Base-by-base conservation (phyloP, 2,797 vertebrate genomes). In the Chaunax sp. region DNA sequence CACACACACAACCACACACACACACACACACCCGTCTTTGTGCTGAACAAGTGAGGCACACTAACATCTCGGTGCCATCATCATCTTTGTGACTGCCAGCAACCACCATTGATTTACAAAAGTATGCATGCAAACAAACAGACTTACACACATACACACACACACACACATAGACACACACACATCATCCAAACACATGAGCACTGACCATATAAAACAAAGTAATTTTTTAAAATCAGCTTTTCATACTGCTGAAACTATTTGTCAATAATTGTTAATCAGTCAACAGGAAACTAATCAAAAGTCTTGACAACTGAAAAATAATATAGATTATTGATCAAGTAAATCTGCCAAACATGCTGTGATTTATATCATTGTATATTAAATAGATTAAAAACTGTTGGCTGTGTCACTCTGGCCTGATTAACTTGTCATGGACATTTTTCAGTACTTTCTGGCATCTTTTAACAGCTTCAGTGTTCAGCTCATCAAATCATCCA, bases 11-110 rank as follows among this genome's bases (percentile, higher is more conserved):
- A 38, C 71, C 95, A 96, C 96, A n/a, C 75, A 65, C 61, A 64
- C 41, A 67, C 57, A 80, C 85, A 93, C 94, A 94, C 94, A 72
- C 72, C 43, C 70, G 35, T 51, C 96, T 98, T 98, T 97, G 97
- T 98, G 95, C 95, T 87, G 93, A 93, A 64, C 95, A 96, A 98
- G 95, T 97, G 95, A 97, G 96, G 96, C 96, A 95, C 93, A 95
- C 95, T 97, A 96, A 98, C 95, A 93, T 94, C 86, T 82, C 96
- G 90, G 96, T 96, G 95, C 92, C 95, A 96, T 96, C 96, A 95
- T 95, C 93, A 93, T 95, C 95, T 96, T 94, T 94, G 95, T 92
- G 94, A 77, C 84, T 89, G 86, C 90, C 89, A 90, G 96, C 95
- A 94, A 91, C 94, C 93, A 93, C 94, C 94, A 96, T 95, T 96